Base-by-base conservation (phyloP, 2,113 vertebrate genomes). In the Myotis yumanensis region DNA sequence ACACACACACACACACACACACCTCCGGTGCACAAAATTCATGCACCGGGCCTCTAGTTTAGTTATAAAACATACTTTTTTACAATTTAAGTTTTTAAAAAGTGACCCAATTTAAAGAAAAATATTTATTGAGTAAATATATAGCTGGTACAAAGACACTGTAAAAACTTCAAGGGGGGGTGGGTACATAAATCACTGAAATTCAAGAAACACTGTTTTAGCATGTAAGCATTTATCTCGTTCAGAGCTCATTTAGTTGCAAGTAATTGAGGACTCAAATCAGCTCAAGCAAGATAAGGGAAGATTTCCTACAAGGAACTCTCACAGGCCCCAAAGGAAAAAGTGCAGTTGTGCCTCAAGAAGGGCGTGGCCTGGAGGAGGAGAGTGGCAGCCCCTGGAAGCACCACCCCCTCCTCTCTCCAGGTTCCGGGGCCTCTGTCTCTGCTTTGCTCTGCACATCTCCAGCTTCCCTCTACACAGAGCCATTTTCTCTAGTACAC, bases 111-210 rank as follows among this genome's bases (percentile, higher is more conserved):
- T 52, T 83, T 75, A 73, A 90, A 89, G 69, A 82, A 95, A 93
- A 89, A 85, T 37, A 92, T 92, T 86, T 96, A 95, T 96, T 95
- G 89, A 73, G 76, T 76, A 89, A 95, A 90, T 66, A 72, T 30
- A 69, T 1, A 84, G 62, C 6, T 30, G 51, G 69, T 54, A 89
- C 43, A 82, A 7, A 10, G 37, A 71, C 40, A 59, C 51, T 79
- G 32, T 64, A 91, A 88, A 95, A 64, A 35, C 37, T 18, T 4
- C 4, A 3, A 83, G 35, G 46, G 2, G 46, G 43, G 43, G 43
- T 10, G 2, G 18, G 10, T 57, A 46, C 40, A 14, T 6, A 43
- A 86, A 85, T 8, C 23, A 79, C 22, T 77, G 51, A 83, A 28
- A 86, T 72, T 66, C 37, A 11, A 46, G 46, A 66, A 86, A 57